Evolutionary conservation across 2,113 vertebrate genomes (phyloP), one percentile per base, ranked within the genome.

Genomic region (Triplophysa dalaica): DNA sequence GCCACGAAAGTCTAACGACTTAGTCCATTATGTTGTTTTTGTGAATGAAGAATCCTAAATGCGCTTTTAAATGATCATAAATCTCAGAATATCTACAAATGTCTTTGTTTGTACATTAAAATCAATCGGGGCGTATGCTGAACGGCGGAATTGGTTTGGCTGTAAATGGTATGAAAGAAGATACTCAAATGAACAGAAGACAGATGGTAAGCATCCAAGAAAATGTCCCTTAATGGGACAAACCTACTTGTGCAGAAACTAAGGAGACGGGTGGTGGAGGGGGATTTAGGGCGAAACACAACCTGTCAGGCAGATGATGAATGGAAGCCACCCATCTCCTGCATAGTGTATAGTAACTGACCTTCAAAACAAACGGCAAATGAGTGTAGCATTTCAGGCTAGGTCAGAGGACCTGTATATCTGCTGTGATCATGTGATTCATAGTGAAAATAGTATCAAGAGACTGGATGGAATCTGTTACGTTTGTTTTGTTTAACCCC

Each of bases 311-410:
- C 58, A 56, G 78, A 87, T 91, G 90, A 92, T 91, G 88, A 91
- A 92, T 91, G 89, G 86, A 89, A 87, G 86, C 84, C 87, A 88
- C 88, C 89, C 85, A 88, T 80, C 82, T 83, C 75, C 83, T 82
- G 79, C 87, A 86, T 77, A 89, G 85, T 84, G 78, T 68, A 62
- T 78, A 62, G 85, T 87, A 79, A 68, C 58, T 81, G 86, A 91
- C 89, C 89, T 91, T 91, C 87, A 50, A 70, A 73, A 78, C 75
- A 74, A 56, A 50, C 22, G 38, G 67, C 41, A 77, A 38, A 19
- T 62, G 73, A 60, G 50, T 16, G 33, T 38, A 62, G 24, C 21
- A 48, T 43, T 69, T 69, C 38, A 24, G 52, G 50, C 41, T 48
- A 43, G 56, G 77, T 50, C 24, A 13, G 6, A 54, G 14, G 24